Conservation (phyloP, 1,140 invertebrate genomes). For the Halyomorpha halys region DNA sequence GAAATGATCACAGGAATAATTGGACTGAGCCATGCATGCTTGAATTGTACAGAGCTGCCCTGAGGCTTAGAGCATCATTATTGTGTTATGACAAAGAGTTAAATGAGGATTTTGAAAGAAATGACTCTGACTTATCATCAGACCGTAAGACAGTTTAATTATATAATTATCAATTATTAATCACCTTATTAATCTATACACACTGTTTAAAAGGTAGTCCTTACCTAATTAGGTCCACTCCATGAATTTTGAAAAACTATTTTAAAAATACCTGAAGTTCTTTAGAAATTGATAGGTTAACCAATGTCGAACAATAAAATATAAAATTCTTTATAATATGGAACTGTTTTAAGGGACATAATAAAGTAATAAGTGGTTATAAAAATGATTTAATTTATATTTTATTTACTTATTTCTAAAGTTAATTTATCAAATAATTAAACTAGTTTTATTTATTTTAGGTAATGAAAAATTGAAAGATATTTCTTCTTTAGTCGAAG, state of each 20-base stretch:
- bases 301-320: too few species aligned
- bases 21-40: conserved; percentile 22
- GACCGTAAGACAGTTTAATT: not conserved
- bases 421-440: too few species aligned
- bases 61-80: conserved; percentile 16
- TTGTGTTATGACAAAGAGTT: conserved; percentile 34
- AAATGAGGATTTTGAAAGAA: conserved; percentile 32
- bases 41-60: conserved; percentile 21
- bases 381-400: not conserved
- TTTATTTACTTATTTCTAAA: not conserved
- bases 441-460: not conserved
- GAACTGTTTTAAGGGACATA: too few species aligned
- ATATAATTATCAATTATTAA: too few species aligned
- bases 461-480: not conserved
- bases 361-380: too few species aligned
- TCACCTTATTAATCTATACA: too few species aligned
- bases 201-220: too few species aligned
- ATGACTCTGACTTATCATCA: conserved; percentile 7
- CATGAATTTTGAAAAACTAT: too few species aligned
- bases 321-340: too few species aligned
- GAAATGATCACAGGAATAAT: conserved; percentile 15
- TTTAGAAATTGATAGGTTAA: too few species aligned
- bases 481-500: conserved; percentile 21
- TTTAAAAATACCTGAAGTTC: too few species aligned
- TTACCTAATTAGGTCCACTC: too few species aligned